Percentiles rank a stretch among this genome's conserved stretches.
Conservation (phyloP, 2,797 vertebrate species). For the Gambelia wislizenii region DNA sequence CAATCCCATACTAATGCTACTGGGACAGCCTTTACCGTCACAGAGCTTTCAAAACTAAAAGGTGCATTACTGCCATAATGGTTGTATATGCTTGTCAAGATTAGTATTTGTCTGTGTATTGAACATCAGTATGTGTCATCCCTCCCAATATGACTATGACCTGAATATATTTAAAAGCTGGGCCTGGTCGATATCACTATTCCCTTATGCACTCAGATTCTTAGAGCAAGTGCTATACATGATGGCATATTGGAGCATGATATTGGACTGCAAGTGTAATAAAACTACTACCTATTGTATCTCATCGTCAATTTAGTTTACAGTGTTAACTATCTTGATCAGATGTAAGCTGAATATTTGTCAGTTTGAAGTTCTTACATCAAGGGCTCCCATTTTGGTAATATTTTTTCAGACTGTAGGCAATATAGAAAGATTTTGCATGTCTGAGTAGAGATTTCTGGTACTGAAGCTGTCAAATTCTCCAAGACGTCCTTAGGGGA, state of each 20-base stretch:
- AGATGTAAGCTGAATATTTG: not conserved
- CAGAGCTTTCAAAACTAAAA: constrained; percentile 1
- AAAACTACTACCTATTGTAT: not conserved
- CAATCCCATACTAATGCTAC: not conserved
- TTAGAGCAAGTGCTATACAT: not conserved
- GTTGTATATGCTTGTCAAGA: not conserved
- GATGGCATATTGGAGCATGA: not conserved
- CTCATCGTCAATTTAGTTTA: not conserved
- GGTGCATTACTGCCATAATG: not conserved
- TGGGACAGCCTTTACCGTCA: not conserved
- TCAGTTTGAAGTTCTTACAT: not conserved
- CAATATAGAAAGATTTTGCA: not conserved
- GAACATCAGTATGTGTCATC: not conserved
- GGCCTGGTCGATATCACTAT: not conserved
- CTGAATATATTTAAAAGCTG: not conserved
- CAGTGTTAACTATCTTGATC: not conserved
- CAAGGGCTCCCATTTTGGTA: not conserved
- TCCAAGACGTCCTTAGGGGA: not conserved
- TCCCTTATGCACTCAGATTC: not conserved
- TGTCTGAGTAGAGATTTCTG: not conserved
- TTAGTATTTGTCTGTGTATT: not conserved
- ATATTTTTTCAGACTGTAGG: not conserved
- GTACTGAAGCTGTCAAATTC: not conserved
- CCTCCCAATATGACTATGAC: not conserved
- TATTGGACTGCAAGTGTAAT: not conserved